Evolutionary conservation across 2,888 invertebrate genomes (phyloP).

Genomic region (Entomobrya proxima): DNA sequence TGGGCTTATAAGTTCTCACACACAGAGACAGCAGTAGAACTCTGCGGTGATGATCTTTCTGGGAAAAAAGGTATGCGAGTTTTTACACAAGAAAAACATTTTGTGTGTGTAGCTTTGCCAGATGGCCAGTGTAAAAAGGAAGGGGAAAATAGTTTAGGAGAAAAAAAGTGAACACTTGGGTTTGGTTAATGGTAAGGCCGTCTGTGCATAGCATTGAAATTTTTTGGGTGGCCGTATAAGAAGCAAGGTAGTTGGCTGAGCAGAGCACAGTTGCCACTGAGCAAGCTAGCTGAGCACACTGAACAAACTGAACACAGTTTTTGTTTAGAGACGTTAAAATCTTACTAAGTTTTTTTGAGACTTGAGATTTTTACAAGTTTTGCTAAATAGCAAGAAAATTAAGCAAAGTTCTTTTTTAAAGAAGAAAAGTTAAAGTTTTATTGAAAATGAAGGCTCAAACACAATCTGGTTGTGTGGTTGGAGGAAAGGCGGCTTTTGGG

Average conservation of each 20-base stretch:
- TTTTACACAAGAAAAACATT: too few relatives aligned
- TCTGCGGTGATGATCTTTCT: background rate
- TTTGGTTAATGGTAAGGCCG: too few relatives aligned
- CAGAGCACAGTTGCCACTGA: background rate
- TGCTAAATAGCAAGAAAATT: background rate
- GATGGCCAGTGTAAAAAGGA: background rate
- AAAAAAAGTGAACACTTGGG: too few relatives aligned
- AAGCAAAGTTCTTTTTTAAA: too few relatives aligned
- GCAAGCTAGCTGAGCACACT: background rate
- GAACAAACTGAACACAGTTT: background rate
- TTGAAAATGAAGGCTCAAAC: background rate
- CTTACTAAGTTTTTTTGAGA: too few relatives aligned
- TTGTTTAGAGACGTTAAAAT: too few relatives aligned
- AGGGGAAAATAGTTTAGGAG: background rate
- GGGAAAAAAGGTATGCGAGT: background rate
- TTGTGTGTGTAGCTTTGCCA: background rate
- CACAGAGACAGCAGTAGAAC: too few relatives aligned
- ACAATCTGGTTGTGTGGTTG: background rate
- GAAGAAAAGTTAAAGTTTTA: background rate
- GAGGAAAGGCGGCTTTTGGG: background rate
- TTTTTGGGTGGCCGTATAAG: background rate
- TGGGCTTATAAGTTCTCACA: background rate
- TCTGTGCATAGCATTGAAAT: too few relatives aligned
- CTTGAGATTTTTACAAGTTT: background rate
- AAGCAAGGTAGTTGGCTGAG: background rate